Evolutionary conservation across 2,888 invertebrate genomes (phyloP).

Genomic region (Pseudococcus jackbeardsleyi): DNA sequence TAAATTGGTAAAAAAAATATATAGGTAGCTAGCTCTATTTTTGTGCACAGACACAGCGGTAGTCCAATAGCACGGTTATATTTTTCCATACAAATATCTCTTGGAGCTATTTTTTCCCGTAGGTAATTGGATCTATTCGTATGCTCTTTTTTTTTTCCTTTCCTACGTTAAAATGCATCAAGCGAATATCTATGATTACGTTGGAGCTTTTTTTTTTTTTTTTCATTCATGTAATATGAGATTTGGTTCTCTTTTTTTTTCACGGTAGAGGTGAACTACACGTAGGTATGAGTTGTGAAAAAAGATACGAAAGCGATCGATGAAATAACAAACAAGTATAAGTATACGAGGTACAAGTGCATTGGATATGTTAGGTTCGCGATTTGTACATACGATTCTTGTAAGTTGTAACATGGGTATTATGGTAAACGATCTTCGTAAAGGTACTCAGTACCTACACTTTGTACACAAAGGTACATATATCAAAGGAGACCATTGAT

Average conservation of each 20-base stretch:
- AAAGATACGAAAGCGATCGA: neutral
- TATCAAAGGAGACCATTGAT: too few species aligned
- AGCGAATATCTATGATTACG: slow-evolving; percentile 11
- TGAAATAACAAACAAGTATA: neutral
- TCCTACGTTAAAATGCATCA: slow-evolving; percentile 18
- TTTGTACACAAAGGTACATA: too few species aligned
- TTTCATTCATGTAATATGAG: neutral
- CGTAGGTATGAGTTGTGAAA: neutral
- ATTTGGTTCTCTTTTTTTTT: neutral
- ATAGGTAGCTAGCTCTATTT: neutral
- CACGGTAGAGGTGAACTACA: neutral
- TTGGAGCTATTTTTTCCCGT: neutral
- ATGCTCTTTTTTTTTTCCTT: neutral
- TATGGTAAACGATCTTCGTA: neutral
- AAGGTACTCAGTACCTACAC: too few species aligned
- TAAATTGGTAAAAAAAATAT: neutral
- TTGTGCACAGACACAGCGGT: neutral
- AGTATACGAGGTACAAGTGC: neutral
- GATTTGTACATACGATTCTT: neutral
- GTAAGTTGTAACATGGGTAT: neutral
- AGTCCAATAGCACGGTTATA: neutral
- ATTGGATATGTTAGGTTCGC: neutral
- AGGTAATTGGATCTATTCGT: slow-evolving; percentile 19
- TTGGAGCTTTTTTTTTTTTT: neutral
- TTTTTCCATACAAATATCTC: neutral